Evolutionary conservation across 2,113 vertebrate genomes (phyloP).

Genomic region (Poeciliopsis retropinna): DNA sequence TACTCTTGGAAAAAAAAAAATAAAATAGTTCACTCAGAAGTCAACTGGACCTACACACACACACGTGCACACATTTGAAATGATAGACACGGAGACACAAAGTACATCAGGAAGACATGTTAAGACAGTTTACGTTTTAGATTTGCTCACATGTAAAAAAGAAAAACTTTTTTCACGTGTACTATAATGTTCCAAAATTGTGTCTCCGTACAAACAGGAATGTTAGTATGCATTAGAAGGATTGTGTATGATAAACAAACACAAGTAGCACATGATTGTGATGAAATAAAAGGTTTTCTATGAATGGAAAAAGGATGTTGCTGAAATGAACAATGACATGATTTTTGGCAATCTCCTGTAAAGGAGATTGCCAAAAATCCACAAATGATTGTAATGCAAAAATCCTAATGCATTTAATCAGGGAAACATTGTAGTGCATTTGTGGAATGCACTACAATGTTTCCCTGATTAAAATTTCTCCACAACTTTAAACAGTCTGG

Average conservation of each 20-base stretch:
- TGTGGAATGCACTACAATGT: too few relatives aligned
- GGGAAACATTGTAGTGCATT: too few relatives aligned
- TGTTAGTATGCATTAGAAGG: not conserved
- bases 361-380: too few relatives aligned
- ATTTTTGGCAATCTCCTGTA: too few relatives aligned
- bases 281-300: not conserved
- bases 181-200: not conserved
- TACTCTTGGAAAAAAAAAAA: conserved; percentile 27
- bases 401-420: too few relatives aligned
- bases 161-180: not conserved
- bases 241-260: not conserved
- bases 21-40: conserved; percentile 17
- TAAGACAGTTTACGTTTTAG: conserved; percentile 56
- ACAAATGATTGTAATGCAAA: too few relatives aligned
- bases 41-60: conserved; percentile 8
- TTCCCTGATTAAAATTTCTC: too few relatives aligned
- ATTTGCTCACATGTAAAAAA: conserved; percentile 7
- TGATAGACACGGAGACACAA: conserved; percentile 25
- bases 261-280: not conserved
- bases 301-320: not conserved
- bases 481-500: too few relatives aligned
- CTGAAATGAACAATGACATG: not conserved
- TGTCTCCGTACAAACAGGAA: too few relatives aligned
- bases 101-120: conserved; percentile 33
- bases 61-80: not conserved